Percentiles rank a stretch among this genome's conserved stretches.
phyloP scores from a whole-genome alignment of 2,113 vertebrate species.

The Uria lomvia region DNA sequence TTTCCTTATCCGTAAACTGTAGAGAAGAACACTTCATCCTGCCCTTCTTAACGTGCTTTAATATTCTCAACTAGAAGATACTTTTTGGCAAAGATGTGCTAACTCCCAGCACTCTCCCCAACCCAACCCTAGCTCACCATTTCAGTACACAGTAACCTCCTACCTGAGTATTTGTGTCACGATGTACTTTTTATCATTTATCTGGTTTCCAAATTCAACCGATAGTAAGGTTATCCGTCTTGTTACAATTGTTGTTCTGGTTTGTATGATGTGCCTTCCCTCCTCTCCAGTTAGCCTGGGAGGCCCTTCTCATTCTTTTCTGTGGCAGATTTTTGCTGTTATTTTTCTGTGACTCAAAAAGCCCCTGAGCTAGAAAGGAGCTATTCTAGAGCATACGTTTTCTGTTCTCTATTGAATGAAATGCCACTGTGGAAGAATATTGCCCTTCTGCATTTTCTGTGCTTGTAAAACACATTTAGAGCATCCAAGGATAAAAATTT shows the following conservation, averaged over 20 bases:
- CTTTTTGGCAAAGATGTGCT: neutral
- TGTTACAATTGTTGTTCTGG: neutral
- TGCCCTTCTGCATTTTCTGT: neutral
- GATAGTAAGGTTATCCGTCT: neutral
- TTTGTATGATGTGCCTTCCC: neutral
- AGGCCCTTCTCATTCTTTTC: neutral
- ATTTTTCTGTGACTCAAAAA: neutral
- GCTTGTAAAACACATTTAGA: neutral
- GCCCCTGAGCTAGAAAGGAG: neutral
- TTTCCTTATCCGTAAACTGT: neutral
- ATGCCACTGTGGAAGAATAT: neutral
- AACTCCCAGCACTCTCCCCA: accelerated
- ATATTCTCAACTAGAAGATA: neutral
- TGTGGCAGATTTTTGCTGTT: neutral
- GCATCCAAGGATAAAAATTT: neutral
- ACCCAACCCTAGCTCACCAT: neutral
- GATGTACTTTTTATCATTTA: neutral
- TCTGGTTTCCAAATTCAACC: neutral
- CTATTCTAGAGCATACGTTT: neutral
- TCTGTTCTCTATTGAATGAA: neutral
- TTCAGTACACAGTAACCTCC: neutral
- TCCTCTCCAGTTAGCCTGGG: neutral
- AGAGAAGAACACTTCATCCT: neutral
- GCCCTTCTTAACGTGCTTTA: neutral
- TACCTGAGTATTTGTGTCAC: neutral